Evolutionary conservation across 1,140 invertebrate genomes (phyloP), one percentile per base, ranked within the genome.

Genomic region (Meloidogyne floridensis): DNA sequence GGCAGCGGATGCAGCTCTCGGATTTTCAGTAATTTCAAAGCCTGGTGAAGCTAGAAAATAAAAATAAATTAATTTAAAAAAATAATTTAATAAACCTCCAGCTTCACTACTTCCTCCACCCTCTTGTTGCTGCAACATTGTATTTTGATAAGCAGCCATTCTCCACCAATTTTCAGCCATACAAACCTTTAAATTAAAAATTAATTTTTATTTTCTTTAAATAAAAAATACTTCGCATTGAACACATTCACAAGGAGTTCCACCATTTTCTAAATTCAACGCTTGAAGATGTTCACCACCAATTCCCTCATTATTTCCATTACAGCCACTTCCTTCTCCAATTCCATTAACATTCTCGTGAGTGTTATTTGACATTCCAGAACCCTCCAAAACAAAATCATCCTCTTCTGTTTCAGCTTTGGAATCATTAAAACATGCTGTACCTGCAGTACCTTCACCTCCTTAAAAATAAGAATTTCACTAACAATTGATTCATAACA

Each of bases 141-240:
- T 69, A 18, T 79, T 79, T 65, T 79, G 77, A 53, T 71, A 79
- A 51, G 77, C 77, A 47, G 77, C 77, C 77, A 79, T 79, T 13
- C 65, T 69, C 77, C 77, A 79, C 77, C 77, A 79, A 71, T 79
- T 79, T 4, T 79, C 77, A 10, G 77, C 77, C 77, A 79, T 79
- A 47, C 77, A 79, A 65, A 79, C 77, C 77, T 79, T 54, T 18
- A 65, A 79, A 79, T 47, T 42, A 11, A 72, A 54, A 54, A 54
- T 10, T 54, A 9, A 11, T 10, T 54, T 54, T 54, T 69, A 69
- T 5, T 20, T 18, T 69, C 13, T 53, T 18, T 51, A 51, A 78
- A 9, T 42, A n/a, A 69, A 59, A 51, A 78, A 32, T 32, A 79
- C 77, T 56, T 79, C 65, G 65, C 77, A 79, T 71, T 79, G 77